Percentiles rank a stretch among this genome's conserved stretches.
Conservation (phyloP, 2,888 invertebrate genomes). For the Thereva nobilitata region DNA sequence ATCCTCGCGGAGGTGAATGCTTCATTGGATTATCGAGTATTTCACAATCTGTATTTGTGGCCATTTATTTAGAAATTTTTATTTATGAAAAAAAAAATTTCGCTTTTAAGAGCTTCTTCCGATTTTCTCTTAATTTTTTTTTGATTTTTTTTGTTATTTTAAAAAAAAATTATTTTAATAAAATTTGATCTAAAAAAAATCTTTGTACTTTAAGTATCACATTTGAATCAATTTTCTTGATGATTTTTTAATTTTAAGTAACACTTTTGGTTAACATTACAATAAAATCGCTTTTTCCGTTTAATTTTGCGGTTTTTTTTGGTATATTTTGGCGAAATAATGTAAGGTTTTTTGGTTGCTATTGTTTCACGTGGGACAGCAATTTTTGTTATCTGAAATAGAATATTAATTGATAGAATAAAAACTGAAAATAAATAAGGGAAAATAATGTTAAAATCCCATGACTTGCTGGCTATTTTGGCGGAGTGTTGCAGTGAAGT, state of each 20-base stretch:
- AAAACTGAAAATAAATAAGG: no score
- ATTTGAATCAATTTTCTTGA: conserved; percentile 4
- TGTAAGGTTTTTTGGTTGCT: background rate
- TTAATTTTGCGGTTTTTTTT: background rate
- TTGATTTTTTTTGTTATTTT: background rate
- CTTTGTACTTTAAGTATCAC: conserved; percentile 40
- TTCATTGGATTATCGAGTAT: conserved; percentile 16
- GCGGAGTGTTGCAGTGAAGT: no score
- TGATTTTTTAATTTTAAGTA: conserved; percentile 27
- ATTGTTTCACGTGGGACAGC: no score
- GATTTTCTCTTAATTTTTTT: background rate
- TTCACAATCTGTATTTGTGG: conserved; percentile 21
- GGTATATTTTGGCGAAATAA: background rate
- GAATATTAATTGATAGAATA: no score
- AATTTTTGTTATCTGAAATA: no score
- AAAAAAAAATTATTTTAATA: background rate
- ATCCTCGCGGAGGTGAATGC: background rate
- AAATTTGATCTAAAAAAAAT: background rate
- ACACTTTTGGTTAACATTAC: conserved; percentile 37
- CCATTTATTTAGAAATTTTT: conserved; percentile 26
- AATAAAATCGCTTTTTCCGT: conserved; percentile 5
- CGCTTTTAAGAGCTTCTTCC: background rate
- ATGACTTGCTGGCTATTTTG: no score
- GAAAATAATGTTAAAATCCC: no score
- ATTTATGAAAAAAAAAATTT: background rate